A percentile compares a stretch with the other conserved stretches of the same genome.
phyloP scores from a whole-genome alignment of 2,797 vertebrate species.

The Pseudomugil tenellus region DNA sequence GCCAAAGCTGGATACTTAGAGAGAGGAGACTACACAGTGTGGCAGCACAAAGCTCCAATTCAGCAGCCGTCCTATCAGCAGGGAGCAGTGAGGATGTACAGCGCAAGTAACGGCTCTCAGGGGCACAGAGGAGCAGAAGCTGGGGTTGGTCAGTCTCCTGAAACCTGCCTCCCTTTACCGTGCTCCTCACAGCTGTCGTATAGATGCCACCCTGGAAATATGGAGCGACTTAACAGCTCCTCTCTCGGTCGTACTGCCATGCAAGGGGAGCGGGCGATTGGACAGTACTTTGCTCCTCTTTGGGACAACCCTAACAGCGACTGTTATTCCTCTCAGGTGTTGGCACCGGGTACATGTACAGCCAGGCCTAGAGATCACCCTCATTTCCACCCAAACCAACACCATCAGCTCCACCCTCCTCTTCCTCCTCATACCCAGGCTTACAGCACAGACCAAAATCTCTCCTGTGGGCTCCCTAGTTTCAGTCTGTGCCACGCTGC shows the following conservation, averaged over 20 bases:
- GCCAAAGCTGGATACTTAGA: constrained; percentile 87
- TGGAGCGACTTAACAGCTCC: constrained; percentile 82
- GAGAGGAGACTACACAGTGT: constrained; percentile 87
- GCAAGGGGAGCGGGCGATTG: constrained; percentile 86
- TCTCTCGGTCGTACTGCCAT: constrained; percentile 86
- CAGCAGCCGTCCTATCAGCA: constrained; percentile 82
- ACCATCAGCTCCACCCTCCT: constrained; percentile 66
- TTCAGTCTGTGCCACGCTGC: constrained; percentile 92
- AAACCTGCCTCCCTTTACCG: constrained; percentile 76
- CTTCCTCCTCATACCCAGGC: constrained; percentile 61
- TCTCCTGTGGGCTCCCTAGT: constrained; percentile 86
- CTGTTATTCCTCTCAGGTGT: constrained; percentile 90
- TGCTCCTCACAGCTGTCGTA: constrained; percentile 73
- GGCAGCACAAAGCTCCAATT: constrained; percentile 89
- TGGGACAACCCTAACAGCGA: constrained; percentile 94
- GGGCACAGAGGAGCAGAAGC: constrained; percentile 78
- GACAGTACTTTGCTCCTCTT: constrained; percentile 88
- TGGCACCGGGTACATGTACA: constrained; percentile 76
- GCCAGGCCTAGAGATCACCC: constrained; percentile 78
- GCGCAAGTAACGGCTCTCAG: constrained; percentile 58
- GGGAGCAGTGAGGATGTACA: constrained; percentile 86
- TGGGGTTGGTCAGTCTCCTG: constrained; percentile 82
- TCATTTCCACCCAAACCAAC: constrained; percentile 65
- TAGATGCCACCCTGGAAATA: constrained; percentile 74
- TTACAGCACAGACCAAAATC: constrained; percentile 79